Percentiles rank a stretch among this genome's conserved stretches.
Evolutionary conservation across 2,113 vertebrate genomes (phyloP).

Genomic region (Perca schrenkii): DNA sequence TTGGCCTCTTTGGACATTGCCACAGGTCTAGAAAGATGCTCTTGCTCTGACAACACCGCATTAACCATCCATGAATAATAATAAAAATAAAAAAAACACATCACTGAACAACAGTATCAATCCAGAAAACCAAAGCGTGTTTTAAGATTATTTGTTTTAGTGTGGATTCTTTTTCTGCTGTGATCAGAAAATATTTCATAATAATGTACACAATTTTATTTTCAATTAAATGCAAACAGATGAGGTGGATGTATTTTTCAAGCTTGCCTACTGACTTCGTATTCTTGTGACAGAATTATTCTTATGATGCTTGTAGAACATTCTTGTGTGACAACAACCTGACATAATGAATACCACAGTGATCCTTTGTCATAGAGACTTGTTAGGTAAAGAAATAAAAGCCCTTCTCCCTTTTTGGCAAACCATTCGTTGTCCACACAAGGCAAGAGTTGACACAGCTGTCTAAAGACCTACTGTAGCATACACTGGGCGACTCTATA

Average conservation of each 20-base stretch:
- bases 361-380: slow-evolving; percentile 24
- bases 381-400: slow-evolving; percentile 49
- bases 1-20: slow-evolving; percentile 51
- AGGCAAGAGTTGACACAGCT: slow-evolving; percentile 81
- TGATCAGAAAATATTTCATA: slow-evolving; percentile 12
- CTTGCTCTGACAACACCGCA: slow-evolving; percentile 10
- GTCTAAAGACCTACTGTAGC: slow-evolving; percentile 68
- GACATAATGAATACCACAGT: slow-evolving; percentile 17
- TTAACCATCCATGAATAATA: slow-evolving; percentile 33
- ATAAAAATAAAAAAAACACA: slow-evolving; percentile 1
- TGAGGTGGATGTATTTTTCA: not conserved
- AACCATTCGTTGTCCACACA: slow-evolving; percentile 48
- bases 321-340: slow-evolving; percentile 8
- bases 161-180: slow-evolving; percentile 1
- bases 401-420: slow-evolving; percentile 52
- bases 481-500: slow-evolving; percentile 71
- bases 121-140: slow-evolving; percentile 32
- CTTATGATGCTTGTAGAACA: no score
- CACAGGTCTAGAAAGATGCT: slow-evolving; percentile 58
- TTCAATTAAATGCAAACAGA: not conserved
- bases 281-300: not conserved
- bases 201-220: slow-evolving; percentile 10
- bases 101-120: slow-evolving; percentile 22
- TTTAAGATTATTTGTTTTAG: slow-evolving; percentile 10
- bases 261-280: not conserved